These are phyloP conservation scores for Crotalus tigris DNA, from an alignment of 2,113 vertebrate genomes.

Conservation along the genomic window DNA sequence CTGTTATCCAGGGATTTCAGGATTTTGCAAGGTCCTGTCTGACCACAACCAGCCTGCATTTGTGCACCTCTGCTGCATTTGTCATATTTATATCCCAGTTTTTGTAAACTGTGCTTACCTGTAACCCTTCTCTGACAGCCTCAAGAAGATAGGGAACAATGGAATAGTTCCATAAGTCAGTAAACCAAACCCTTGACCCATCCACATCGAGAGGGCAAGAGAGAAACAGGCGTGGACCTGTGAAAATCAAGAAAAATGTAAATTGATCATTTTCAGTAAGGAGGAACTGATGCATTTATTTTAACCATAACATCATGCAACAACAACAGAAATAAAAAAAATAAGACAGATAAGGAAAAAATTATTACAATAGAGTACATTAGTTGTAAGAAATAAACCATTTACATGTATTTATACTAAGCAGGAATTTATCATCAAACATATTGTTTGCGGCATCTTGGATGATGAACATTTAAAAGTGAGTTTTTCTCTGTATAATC, in stretches of 20 bases:
- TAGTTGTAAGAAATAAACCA: not conserved
- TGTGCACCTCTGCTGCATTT: not conserved
- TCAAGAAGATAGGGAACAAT: conserved; percentile 97
- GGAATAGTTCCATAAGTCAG: conserved; percentile 98
- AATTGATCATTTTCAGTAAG: not conserved
- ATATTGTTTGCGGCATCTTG: not conserved
- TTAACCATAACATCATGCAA: not conserved
- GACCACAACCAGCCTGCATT: not conserved
- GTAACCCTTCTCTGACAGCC: conserved; percentile 94
- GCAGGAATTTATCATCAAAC: not conserved
- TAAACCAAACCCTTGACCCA: conserved; percentile 97
- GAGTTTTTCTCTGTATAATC: not conserved
- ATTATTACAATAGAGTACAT: not conserved
- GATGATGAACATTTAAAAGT: not conserved
- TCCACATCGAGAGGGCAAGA: conserved; percentile 97
- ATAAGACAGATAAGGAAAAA: not conserved
- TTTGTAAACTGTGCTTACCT: conserved; percentile 73
- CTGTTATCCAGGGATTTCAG: not conserved
- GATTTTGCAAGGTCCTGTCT: not conserved
- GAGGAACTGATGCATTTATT: not conserved
- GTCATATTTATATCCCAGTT: not conserved
- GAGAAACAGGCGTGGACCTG: conserved; percentile 94
- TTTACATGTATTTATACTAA: not conserved
- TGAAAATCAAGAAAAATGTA: conserved; percentile 6
- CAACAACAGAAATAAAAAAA: not conserved